Percentiles rank a stretch among this genome's conserved stretches.
These are phyloP conservation scores for Clanis bilineata DNA, from an alignment of 2,888 invertebrate species.

Conservation along the genomic window DNA sequence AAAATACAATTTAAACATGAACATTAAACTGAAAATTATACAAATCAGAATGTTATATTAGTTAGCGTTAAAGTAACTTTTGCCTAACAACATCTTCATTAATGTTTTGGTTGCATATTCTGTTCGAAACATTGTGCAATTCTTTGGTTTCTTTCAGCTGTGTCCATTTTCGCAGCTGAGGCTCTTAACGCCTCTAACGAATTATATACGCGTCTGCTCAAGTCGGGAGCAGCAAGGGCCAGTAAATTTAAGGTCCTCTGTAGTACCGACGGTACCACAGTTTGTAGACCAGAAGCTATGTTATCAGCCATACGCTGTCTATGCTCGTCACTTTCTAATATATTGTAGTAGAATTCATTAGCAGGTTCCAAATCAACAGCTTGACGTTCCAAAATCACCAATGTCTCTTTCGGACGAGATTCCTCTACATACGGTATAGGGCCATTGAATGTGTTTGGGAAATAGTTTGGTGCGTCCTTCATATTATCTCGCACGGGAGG, in stretches of 20 bases:
- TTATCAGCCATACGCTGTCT: conserved; percentile 23
- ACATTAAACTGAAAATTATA: too few species aligned
- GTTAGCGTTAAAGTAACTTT: background rate
- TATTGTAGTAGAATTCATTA: conserved; percentile 85
- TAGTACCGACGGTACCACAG: background rate
- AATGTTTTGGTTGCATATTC: background rate
- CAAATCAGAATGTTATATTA: background rate
- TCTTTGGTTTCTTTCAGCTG: conserved; percentile 16
- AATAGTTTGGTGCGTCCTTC: conserved; percentile 94
- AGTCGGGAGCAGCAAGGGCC: conserved; percentile 61
- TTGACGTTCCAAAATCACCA: conserved; percentile 40
- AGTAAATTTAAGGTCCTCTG: conserved; percentile 8
- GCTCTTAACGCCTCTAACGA: conserved; percentile 23
- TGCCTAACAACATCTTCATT: too few species aligned
- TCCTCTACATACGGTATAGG: conserved; percentile 85
- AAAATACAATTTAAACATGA: too few species aligned
- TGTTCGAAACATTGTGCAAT: conserved; percentile 23
- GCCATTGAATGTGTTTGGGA: conserved; percentile 95
- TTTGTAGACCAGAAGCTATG: conserved; percentile 18
- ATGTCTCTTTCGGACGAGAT: conserved; percentile 39
- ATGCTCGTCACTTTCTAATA: conserved; percentile 74
- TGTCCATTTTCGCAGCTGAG: conserved; percentile 12
- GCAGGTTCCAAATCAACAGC: conserved; percentile 81
- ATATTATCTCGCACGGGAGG: conserved; percentile 89
- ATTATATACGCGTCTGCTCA: conserved; percentile 84